Evolutionary conservation across 2,113 vertebrate genomes (phyloP), one percentile per base, ranked within the genome.

Genomic region (Percina caprodes): DNA sequence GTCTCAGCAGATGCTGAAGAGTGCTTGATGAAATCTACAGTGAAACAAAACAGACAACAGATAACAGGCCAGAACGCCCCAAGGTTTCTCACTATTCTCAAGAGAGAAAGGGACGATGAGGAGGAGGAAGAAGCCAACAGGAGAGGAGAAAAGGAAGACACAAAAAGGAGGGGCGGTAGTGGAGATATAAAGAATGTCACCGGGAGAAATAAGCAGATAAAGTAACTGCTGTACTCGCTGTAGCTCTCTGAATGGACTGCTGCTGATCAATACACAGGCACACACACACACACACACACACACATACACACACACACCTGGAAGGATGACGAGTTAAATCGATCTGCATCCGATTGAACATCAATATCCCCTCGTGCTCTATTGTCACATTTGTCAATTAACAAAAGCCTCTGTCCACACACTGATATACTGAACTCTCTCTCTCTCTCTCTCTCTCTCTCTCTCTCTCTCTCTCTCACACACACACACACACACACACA

Each of bases 301-400:
- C 61, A 75, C 68, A 72, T 69, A 60, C 66, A 78, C 80, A 86
- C 85, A 89, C 88, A 89, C 79, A 91, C 83, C 86, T 83, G 65
- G 83, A 83, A 85, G 88, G 80, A 86, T 81, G 89, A 84, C 73
- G 67, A 87, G 79, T 76, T 78, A 61, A 87, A 92, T 93, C 85
- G 77, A 94, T 91, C 79, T 60, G 73, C 74, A 82, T 90, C 88
- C 84, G 84, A 94, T 94, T 88, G 84, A 87, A 85, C 88, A 94
- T 95, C 94, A 92, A 94, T 95, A 94, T 68, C 61, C 76, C 74
- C 86, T 91, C 79, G 73, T 92, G 91, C 92, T 90, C 78, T 87
- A 92, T 92, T 85, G 92, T 94, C 94, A 93, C 92, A 92, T 93
- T 92, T 90, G 84, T 89, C 91, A 92, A 94, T 94, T 94, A 94